Conservation (phyloP, 2,113 vertebrate genomes). For the Machaerirhynchus nigripectus region DNA sequence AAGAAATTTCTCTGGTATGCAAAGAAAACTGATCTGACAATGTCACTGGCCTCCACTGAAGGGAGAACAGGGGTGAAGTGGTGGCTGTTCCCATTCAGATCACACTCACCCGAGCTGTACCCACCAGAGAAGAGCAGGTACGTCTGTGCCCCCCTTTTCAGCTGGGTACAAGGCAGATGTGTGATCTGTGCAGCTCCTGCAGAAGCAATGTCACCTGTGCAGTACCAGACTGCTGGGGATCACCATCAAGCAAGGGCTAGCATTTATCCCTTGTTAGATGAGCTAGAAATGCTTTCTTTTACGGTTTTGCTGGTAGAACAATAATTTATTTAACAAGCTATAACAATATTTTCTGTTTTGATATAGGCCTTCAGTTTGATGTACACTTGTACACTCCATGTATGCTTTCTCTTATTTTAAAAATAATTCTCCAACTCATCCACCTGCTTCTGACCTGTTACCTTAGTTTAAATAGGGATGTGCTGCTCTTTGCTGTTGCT, state of each 20-base stretch:
- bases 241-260: rapidly evolving
- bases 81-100: not conserved
- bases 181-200: not conserved
- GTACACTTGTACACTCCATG: not conserved
- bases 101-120: not conserved
- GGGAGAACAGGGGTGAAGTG: not conserved
- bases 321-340: not conserved
- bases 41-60: not conserved
- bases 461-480: not conserved
- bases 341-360: not conserved
- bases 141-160: too few species aligned
- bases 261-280: not conserved
- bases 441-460: rapidly evolving
- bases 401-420: not conserved
- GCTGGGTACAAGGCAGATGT: not conserved
- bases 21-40: not conserved
- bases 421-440: not conserved
- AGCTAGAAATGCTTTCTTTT: not conserved
- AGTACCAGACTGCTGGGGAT: not conserved
- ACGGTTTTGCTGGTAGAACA: not conserved
- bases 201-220: not conserved
- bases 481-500: not conserved
- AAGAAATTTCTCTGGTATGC: not conserved
- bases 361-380: not conserved
- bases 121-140: too few species aligned